Conservation (phyloP, 2,797 vertebrate species). For the Sebastolobus alascanus region DNA sequence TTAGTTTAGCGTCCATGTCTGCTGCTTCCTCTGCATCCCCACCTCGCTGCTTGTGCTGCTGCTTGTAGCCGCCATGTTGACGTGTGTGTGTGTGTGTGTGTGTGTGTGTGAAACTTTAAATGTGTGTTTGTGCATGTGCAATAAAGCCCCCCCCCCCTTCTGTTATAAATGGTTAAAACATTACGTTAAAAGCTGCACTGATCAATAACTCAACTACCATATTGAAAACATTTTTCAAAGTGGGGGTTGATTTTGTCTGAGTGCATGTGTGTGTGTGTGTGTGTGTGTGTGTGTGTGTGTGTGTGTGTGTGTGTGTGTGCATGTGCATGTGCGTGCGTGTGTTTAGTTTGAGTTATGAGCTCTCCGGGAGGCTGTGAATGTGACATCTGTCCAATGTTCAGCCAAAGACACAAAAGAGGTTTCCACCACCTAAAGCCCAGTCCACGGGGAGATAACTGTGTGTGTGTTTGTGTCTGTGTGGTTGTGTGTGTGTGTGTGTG, state of each 20-base stretch:
- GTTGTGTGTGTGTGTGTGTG: conserved; percentile 35
- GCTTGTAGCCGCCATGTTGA: neutral
- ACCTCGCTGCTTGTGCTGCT: conserved; percentile 24
- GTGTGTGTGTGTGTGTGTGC: neutral
- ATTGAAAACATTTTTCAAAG: conserved; percentile 58
- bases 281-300: conserved; percentile 2
- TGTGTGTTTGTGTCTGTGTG: conserved; percentile 48
- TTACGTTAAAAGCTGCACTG: conserved; percentile 72
- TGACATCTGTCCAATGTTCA: conserved; percentile 68
- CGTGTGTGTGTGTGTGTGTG: conserved; percentile 12
- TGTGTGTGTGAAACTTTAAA: conserved; percentile 1
- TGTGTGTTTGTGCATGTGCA: neutral
- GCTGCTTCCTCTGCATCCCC: conserved; percentile 1
- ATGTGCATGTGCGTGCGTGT: conserved; percentile 9
- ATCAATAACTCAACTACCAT: conserved; percentile 63
- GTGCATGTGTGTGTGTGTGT: conserved; percentile 12
- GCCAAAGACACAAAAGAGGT: conserved; percentile 70
- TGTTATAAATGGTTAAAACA: conserved; percentile 65
- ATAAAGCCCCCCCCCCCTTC: neutral
- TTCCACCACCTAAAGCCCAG: conserved; percentile 49
- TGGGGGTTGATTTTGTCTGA: conserved; percentile 45
- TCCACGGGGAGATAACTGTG: conserved; percentile 37
- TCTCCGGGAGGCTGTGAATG: conserved; percentile 61
- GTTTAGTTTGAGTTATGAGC: conserved; percentile 45
- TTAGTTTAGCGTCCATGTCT: conserved; percentile 37